A percentile compares a stretch with the other conserved stretches of the same genome.
phyloP scores from a whole-genome alignment of 2,113 vertebrate genomes.

The Scolopax mira region DNA sequence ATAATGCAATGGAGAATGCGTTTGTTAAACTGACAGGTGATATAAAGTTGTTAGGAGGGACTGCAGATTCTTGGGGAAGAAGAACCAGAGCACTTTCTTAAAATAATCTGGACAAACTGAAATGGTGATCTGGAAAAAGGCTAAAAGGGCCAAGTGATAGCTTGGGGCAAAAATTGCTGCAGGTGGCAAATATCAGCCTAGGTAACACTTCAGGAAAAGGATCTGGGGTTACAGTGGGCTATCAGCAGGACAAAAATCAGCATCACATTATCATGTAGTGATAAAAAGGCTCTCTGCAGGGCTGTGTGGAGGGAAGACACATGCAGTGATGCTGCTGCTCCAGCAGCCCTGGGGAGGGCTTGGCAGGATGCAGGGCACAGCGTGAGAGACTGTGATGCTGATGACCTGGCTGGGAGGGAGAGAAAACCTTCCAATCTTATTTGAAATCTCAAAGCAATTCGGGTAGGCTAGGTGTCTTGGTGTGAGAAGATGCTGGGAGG shows the following conservation, averaged over 20 bases:
- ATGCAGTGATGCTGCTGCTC: not conserved
- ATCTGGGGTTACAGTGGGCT: not conserved
- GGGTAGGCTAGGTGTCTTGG: not conserved
- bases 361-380: accelerated
- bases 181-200: not conserved
- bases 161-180: not conserved
- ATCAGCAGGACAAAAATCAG: not conserved
- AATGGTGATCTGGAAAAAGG: slow-evolving; percentile 5
- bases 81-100: not conserved
- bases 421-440: not conserved
- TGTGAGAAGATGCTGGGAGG: not conserved
- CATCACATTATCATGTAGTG: not conserved
- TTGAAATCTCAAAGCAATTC: not conserved
- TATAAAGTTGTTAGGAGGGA: not conserved
- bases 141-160: not conserved
- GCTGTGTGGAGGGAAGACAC: not conserved
- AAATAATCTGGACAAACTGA: not conserved
- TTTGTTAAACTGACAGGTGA: slow-evolving; percentile 55
- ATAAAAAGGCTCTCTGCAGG: not conserved
- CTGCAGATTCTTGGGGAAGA: not conserved
- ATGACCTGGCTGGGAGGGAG: not conserved
- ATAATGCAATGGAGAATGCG: slow-evolving; percentile 43
- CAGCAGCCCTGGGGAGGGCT: not conserved
- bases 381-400: not conserved
- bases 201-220: not conserved